Conservation (phyloP, 64 coral and sea anemone species). For the Anthopleura sola region DNA sequence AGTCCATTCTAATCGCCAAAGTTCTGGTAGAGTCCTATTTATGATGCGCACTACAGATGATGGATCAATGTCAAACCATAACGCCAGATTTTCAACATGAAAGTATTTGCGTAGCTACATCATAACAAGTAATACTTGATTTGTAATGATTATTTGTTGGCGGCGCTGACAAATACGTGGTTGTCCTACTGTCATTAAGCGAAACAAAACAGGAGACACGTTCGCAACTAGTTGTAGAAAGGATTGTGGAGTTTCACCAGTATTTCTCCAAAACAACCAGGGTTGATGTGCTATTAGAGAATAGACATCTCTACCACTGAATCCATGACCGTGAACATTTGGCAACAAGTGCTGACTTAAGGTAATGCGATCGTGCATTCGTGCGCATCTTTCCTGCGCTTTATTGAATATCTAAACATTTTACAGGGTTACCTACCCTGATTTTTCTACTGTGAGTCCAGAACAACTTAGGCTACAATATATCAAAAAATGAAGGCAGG, state of each 20-base stretch:
- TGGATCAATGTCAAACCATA: slow-evolving; percentile 18
- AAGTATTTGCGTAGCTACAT: slow-evolving; percentile 31
- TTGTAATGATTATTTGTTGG: not conserved
- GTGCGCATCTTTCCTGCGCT: no score
- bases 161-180: not conserved
- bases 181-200: not conserved
- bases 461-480: no score
- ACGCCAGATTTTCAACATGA: not conserved
- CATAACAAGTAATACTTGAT: not conserved
- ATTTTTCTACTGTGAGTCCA: no score
- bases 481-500: no score
- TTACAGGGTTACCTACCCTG: no score
- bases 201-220: not conserved
- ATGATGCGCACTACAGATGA: not conserved
- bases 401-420: no score
- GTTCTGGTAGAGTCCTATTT: not conserved
- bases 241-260: not conserved
- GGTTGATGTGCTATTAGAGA: not conserved
- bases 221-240: not conserved
- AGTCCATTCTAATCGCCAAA: slow-evolving; percentile 19
- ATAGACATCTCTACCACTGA: not conserved
- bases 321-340: not conserved
- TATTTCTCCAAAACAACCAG: slow-evolving; percentile 5
- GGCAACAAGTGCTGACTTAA: not conserved
- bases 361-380: no score